Evolutionary conservation across 2,888 invertebrate genomes (phyloP).

Genomic region (Autographa gamma): DNA sequence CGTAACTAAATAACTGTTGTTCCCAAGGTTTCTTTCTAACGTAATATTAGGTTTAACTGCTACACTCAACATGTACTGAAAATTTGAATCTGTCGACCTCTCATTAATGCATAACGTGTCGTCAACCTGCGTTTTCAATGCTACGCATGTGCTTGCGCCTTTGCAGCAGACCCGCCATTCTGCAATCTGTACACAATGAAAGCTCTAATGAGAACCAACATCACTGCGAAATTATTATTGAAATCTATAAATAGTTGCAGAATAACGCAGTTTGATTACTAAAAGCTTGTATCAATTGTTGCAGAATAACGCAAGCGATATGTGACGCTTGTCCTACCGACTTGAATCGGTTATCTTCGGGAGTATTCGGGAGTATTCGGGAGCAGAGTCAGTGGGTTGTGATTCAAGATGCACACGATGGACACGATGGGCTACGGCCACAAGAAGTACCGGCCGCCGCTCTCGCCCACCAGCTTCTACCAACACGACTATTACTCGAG

Average conservation of each 20-base stretch:
- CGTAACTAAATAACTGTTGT: background rate
- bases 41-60: background rate
- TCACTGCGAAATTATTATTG: too few relatives aligned
- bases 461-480: conserved; percentile 90
- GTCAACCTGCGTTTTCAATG: conserved; percentile 54
- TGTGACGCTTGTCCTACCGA: conserved; percentile 54
- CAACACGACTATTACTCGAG: conserved; percentile 88
- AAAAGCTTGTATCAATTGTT: conserved; percentile 51
- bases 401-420: conserved; percentile 86
- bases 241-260: too few relatives aligned
- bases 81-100: conserved; percentile 17
- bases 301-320: conserved; percentile 59
- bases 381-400: conserved; percentile 51
- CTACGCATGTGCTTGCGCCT: conserved; percentile 56
- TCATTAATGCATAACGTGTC: conserved; percentile 62
- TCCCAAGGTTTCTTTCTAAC: background rate
- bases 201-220: conserved; percentile 16
- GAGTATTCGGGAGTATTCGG: background rate
- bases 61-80: background rate
- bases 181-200: conserved; percentile 34
- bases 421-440: conserved; percentile 91
- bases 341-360: background rate
- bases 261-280: background rate
- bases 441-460: conserved; percentile 90
- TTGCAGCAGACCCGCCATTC: conserved; percentile 43